Base-by-base conservation (phyloP, 2,888 invertebrate species). In the Chelonus formosanus region DNA sequence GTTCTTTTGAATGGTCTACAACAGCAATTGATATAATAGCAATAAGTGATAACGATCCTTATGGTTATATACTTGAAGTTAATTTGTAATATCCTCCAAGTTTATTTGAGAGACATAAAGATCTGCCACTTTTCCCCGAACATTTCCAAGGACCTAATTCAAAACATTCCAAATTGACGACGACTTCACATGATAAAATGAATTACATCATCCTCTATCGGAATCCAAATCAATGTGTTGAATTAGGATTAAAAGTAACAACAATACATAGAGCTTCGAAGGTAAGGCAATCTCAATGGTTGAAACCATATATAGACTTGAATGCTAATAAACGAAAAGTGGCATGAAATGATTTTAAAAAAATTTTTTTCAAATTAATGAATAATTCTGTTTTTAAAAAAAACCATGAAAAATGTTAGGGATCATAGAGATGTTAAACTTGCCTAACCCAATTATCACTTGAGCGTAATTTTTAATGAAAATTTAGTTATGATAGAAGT, bases 61-160 rank as follows among this genome's bases (percentile, higher is more conserved):
- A 65, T 40, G 79, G 81, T 3, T 79, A 75, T 65, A 75, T 80
- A 50, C 71, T 81, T 32, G 80, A 82, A 69, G 79, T 82, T 3
- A 80, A 82, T 47, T 50, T 67, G 8, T 55, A 69, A 40, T 68
- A 67, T 47, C 62, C 63, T 6, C 5, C 47, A 45, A 32, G 66
- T 4, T 53, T 79, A 36, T 80, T 80, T 65, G 75, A 80, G 63
- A 3, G 34, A 3, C 80, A 82, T 63, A 74, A 74, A 47, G 80
- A 82, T 69, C 70, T 79, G 3, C 80, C 79, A 3, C 76, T 81
- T 64, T 79, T 78, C 57, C 65, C 76, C 0, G 73, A 80, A 64
- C n/a, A 73, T 78, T 61, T 65, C 44, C 56, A 5, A 43, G 70
- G 71, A 4, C 67, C 73, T 3, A 55, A 52, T 4, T 67, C 67